Conservation (phyloP, 2,797 vertebrate genomes). For the Aplochiton taeniatus region DNA sequence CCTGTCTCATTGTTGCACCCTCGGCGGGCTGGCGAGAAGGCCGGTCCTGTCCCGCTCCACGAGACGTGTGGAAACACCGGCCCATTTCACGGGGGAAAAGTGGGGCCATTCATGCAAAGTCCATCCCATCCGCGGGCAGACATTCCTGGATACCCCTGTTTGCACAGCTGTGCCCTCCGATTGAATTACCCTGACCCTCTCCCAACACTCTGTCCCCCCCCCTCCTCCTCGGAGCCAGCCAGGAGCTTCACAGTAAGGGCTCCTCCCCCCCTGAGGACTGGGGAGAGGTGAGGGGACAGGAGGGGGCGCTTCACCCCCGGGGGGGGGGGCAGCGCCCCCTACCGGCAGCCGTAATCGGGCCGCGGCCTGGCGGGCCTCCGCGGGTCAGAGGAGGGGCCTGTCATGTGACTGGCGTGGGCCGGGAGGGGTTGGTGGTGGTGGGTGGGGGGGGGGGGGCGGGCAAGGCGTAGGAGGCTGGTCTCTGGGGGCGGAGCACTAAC, state of each 20-base stretch:
- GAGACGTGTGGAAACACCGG: slow-evolving; percentile 92
- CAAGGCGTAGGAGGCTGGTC: slow-evolving; percentile 79
- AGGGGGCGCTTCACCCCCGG: slow-evolving; percentile 49
- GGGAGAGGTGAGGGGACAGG: slow-evolving; percentile 45
- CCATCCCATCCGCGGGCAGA: slow-evolving; percentile 89
- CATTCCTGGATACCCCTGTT: slow-evolving; percentile 91
- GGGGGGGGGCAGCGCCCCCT: no score
- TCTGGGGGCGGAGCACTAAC: slow-evolving; percentile 84
- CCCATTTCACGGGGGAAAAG: slow-evolving; percentile 68
- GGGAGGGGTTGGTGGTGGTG: slow-evolving; percentile 77
- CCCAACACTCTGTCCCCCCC: slow-evolving; percentile 75
- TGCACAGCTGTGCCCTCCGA: slow-evolving; percentile 93
- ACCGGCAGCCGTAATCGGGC: slow-evolving; percentile 57
- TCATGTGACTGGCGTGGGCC: slow-evolving; percentile 82
- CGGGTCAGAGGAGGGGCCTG: slow-evolving; percentile 66
- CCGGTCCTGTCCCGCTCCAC: slow-evolving; percentile 84
- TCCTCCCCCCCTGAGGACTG: slow-evolving; percentile 27
- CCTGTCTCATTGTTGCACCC: slow-evolving; percentile 40
- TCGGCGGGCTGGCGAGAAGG: slow-evolving; percentile 60
- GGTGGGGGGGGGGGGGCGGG: slow-evolving; percentile 66
- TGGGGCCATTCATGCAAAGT: slow-evolving; percentile 83
- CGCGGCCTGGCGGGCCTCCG: slow-evolving; percentile 48
- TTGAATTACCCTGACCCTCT: slow-evolving; percentile 87
- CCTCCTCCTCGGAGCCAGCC: slow-evolving; percentile 68
- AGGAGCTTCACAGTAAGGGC: slow-evolving; percentile 39